Percentiles rank a stretch among this genome's conserved stretches.
Evolutionary conservation across 2,797 vertebrate genomes (phyloP).

Genomic region (Brotula barbata): DNA sequence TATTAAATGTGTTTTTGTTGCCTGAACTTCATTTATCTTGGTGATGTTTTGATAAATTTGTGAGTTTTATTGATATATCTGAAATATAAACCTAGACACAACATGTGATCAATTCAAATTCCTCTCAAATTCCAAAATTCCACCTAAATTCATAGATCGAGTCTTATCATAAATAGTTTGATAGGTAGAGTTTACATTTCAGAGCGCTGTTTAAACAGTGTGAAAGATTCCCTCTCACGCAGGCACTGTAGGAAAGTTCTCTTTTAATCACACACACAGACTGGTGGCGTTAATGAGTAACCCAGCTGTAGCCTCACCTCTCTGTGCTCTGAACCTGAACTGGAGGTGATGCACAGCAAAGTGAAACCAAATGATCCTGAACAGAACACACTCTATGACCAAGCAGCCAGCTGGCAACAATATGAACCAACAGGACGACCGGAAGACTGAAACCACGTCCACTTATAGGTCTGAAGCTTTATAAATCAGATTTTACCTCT

Average conservation of each 20-base stretch:
- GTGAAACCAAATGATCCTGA: constrained; percentile 50
- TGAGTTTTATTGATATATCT: no score
- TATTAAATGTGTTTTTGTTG: no score
- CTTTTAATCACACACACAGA: constrained; percentile 12
- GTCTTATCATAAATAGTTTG: no score
- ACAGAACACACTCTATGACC: constrained; percentile 1
- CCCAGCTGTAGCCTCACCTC: constrained; percentile 42
- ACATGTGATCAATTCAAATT: not conserved
- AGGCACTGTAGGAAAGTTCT: not conserved
- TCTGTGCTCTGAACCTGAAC: constrained; percentile 37
- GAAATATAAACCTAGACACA: not conserved
- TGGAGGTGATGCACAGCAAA: constrained; percentile 42
- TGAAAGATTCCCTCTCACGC: not conserved
- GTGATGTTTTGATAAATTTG: no score
- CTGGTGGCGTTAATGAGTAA: constrained; percentile 27
- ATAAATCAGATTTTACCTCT: no score
- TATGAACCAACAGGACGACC: not conserved
- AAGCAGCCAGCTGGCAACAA: constrained; percentile 19
- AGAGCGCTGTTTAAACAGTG: constrained; percentile 25
- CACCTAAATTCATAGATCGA: no score
- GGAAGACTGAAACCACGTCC: no score
- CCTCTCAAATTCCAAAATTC: no score
- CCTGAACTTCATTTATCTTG: no score
- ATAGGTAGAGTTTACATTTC: not conserved
- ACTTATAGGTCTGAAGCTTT: no score